Evolutionary conservation across 1,140 invertebrate species (phyloP).

Genomic region (Aphis gossypii): DNA sequence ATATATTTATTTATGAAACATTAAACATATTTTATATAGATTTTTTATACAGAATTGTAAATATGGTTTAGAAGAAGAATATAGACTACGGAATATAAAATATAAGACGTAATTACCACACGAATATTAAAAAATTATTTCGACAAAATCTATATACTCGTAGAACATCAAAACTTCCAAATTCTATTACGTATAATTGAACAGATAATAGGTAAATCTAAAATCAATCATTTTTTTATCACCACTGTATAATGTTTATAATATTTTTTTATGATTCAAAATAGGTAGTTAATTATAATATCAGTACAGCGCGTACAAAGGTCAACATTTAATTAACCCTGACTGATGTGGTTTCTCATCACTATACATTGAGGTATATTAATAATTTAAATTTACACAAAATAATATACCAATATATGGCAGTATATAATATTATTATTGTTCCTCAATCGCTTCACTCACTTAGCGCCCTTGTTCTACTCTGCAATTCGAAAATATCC

Average conservation of each 20-base stretch:
- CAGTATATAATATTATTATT: neutral
- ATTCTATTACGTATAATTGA: too few relatives aligned
- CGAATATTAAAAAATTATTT: too few relatives aligned
- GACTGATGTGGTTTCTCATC: neutral
- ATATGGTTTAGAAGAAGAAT: neutral
- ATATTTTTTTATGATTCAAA: neutral
- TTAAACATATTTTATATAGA: neutral
- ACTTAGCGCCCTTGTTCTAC: neutral
- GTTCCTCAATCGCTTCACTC: neutral
- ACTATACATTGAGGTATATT: neutral
- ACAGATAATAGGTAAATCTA: too few relatives aligned
- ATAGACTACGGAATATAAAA: neutral
- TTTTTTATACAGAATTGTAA: neutral
- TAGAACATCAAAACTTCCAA: too few relatives aligned
- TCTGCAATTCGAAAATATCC: neutral
- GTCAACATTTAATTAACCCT: neutral
- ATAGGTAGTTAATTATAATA: neutral
- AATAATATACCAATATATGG: neutral
- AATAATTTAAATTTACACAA: neutral
- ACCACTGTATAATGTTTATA: too few relatives aligned
- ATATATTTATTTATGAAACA: neutral
- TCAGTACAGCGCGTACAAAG: neutral
- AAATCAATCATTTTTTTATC: too few relatives aligned
- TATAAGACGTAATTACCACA: too few relatives aligned
- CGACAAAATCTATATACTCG: too few relatives aligned